Conservation (phyloP, 2,113 vertebrate genomes). For the Vireo altiloquus region DNA sequence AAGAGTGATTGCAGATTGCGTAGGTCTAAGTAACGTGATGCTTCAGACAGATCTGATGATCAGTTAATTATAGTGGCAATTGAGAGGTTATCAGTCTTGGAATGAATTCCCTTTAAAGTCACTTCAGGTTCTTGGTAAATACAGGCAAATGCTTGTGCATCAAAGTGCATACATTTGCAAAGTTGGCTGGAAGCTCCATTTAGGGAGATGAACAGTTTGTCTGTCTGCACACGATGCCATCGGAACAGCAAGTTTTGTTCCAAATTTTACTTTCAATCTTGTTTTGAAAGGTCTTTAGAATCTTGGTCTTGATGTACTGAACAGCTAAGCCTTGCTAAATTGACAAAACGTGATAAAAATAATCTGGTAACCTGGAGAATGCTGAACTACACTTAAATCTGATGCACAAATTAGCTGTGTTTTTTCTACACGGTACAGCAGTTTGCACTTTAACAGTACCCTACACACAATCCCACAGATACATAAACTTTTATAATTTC, state of each 20-base stretch:
- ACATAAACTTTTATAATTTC: neutral
- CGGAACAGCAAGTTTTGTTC: neutral
- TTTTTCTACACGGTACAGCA: neutral
- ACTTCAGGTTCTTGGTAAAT: neutral
- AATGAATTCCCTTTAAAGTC: neutral
- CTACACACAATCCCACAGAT: neutral
- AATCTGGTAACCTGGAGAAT: neutral
- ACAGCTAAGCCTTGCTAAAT: neutral
- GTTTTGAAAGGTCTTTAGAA: neutral
- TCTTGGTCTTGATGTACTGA: neutral
- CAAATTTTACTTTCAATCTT: neutral
- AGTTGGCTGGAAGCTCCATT: neutral
- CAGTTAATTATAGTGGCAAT: neutral
- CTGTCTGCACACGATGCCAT: neutral
- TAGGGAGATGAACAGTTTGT: neutral
- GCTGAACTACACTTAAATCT: neutral
- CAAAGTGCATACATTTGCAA: rapidly evolving
- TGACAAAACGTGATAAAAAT: neutral
- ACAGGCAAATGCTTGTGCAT: neutral
- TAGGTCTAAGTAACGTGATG: neutral
- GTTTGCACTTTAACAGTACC: neutral
- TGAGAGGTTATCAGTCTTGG: neutral
- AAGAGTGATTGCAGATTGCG: neutral
- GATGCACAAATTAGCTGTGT: neutral
- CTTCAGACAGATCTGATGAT: neutral